phyloP scores from a whole-genome alignment of 2,888 invertebrate species.

The Drosophila tripunctata region DNA sequence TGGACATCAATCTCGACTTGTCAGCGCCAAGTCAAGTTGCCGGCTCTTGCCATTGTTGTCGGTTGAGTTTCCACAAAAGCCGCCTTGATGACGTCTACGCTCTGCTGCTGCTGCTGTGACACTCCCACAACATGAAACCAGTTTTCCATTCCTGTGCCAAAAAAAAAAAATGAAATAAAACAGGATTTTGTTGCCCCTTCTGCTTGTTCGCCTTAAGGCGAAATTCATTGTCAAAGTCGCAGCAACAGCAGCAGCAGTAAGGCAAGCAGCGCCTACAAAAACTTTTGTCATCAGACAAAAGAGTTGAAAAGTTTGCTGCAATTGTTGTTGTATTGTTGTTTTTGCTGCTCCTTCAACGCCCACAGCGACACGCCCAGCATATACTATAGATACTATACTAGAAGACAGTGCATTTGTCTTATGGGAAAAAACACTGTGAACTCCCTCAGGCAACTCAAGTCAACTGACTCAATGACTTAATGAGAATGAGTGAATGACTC shows the following conservation, averaged over 20 bases:
- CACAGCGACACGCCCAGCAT: conserved; percentile 35
- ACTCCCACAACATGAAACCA: conserved; percentile 70
- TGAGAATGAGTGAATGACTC: conserved; percentile 6
- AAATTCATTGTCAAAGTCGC: conserved; percentile 80
- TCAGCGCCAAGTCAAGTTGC: conserved; percentile 75
- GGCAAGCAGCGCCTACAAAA: conserved; percentile 65
- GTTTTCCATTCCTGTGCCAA: conserved; percentile 56
- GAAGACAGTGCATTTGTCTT: conserved; percentile 58
- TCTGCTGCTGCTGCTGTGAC: conserved; percentile 35
- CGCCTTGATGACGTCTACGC: conserved; percentile 66
- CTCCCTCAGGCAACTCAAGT: conserved; percentile 39
- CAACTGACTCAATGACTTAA: conserved; percentile 57
- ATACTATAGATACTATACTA: conserved; percentile 14
- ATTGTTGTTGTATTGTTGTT: neutral
- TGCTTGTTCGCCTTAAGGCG: conserved; percentile 65
- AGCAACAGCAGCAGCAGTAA: conserved; percentile 25
- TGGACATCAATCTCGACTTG: conserved; percentile 72
- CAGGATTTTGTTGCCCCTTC: conserved; percentile 60
- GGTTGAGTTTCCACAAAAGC: conserved; percentile 30
- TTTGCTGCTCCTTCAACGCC: conserved; percentile 20
- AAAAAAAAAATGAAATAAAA: no score
- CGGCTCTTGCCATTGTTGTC: conserved; percentile 60
- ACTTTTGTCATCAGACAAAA: conserved; percentile 79
- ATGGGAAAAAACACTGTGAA: conserved; percentile 31
- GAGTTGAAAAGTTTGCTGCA: conserved; percentile 62